phyloP scores from a whole-genome alignment of 2,113 vertebrate species.

The Gasterosteus nipponicus region DNA sequence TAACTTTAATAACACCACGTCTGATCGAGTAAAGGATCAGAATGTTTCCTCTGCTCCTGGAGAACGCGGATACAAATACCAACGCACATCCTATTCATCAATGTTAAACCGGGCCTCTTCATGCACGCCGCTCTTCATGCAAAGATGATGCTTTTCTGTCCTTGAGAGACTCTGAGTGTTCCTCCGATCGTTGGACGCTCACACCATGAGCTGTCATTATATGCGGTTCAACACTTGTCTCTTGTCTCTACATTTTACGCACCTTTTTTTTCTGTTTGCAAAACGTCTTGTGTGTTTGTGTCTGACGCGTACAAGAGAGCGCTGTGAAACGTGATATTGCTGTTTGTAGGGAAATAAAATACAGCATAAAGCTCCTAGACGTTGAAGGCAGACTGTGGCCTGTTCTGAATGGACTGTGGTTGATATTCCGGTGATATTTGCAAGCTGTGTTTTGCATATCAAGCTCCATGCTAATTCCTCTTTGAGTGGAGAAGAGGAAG shows the following conservation, averaged over 20 bases:
- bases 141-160: constrained; percentile 11
- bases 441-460: constrained; percentile 33
- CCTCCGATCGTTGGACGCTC: not conserved
- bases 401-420: not conserved
- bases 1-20: not conserved
- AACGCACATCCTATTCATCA: not conserved
- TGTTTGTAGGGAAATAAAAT: not conserved
- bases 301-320: not conserved
- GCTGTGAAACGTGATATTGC: not conserved
- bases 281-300: not conserved
- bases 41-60: not conserved
- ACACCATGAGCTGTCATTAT: not conserved
- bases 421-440: constrained; percentile 25
- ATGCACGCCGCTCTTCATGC: constrained; percentile 7
- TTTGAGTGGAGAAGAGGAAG: not conserved
- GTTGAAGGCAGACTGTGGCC: not conserved
- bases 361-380: not conserved
- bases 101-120: not conserved
- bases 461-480: constrained; percentile 5
- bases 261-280: not conserved
- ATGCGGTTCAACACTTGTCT: not conserved
- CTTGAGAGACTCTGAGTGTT: constrained; percentile 2
- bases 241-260: not conserved
- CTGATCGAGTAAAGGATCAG: not conserved
- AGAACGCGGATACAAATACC: not conserved